phyloP scores from a whole-genome alignment of 2,113 vertebrate genomes.

The Triplophysa siluroides region DNA sequence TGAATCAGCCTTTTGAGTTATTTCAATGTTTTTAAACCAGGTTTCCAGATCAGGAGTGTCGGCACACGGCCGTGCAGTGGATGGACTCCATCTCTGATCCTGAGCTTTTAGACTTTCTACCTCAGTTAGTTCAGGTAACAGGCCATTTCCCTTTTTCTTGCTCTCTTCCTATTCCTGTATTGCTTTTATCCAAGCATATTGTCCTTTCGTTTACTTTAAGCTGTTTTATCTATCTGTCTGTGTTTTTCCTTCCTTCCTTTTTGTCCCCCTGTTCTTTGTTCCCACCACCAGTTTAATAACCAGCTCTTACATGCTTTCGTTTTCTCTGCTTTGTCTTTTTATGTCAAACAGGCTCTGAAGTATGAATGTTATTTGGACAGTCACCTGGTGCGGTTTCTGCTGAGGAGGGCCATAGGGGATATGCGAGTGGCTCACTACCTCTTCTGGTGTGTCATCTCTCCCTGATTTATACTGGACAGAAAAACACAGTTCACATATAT shows the following conservation, averaged over 20 bases:
- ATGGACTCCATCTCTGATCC: constrained; percentile 91
- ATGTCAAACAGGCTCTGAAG: constrained; percentile 84
- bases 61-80: constrained; percentile 92
- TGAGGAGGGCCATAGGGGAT: constrained; percentile 89
- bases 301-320: neutral
- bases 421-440: constrained; percentile 92
- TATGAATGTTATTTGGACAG: constrained; percentile 99
- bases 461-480: neutral
- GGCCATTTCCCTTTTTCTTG: constrained; percentile 58
- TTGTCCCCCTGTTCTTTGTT: neutral
- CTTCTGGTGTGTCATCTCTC: constrained; percentile 82
- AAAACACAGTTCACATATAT: neutral
- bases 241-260: neutral
- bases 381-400: constrained; percentile 91
- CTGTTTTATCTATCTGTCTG: neutral
- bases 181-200: neutral
- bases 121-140: constrained; percentile 93
- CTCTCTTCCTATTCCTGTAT: neutral
- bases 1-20: no score
- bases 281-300: no score
- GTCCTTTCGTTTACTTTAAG: neutral
- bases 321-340: neutral
- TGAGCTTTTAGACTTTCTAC: constrained; percentile 93
- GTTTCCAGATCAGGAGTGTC: constrained; percentile 94
- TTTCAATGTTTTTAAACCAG: constrained; percentile 63